phyloP scores from a whole-genome alignment of 2,888 invertebrate species.

The Acanthacorydalis orientalis region DNA sequence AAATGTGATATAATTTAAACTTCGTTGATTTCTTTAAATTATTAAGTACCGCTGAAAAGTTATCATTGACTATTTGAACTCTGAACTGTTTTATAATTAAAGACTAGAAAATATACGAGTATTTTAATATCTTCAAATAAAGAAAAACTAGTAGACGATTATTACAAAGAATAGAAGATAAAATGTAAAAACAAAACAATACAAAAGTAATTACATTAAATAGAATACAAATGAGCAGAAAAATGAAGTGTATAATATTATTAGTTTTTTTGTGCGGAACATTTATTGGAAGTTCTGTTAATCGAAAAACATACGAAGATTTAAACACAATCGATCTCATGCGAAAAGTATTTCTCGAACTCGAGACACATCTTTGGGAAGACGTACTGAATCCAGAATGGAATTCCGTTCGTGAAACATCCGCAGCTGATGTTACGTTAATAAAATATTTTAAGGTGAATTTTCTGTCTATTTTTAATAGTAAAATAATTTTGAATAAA shows the following conservation, averaged over 20 bases:
- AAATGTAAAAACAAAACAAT: too few relatives aligned
- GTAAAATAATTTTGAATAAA: too few relatives aligned
- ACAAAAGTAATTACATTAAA: background rate
- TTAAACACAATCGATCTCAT: conserved; percentile 37
- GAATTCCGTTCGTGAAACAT: conserved; percentile 13
- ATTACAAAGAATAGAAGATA: too few relatives aligned
- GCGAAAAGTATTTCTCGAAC: conserved; percentile 36
- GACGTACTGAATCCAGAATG: conserved; percentile 17
- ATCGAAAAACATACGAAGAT: background rate
- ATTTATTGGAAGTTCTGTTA: background rate
- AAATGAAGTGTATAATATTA: background rate
- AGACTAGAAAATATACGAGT: too few relatives aligned
- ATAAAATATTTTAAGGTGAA: background rate
- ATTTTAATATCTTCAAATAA: background rate
- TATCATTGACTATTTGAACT: too few relatives aligned
- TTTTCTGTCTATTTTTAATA: too few relatives aligned
- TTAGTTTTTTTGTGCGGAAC: background rate
- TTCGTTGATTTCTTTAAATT: too few relatives aligned
- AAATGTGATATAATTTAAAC: too few relatives aligned
- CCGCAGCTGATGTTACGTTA: background rate
- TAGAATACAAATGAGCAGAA: background rate
- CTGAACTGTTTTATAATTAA: too few relatives aligned
- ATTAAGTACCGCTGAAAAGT: too few relatives aligned
- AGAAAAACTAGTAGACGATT: background rate
- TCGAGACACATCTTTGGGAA: conserved; percentile 36